Base-by-base conservation (phyloP, 92 coral and sea anemone species). In the Paragorgia papillata region DNA sequence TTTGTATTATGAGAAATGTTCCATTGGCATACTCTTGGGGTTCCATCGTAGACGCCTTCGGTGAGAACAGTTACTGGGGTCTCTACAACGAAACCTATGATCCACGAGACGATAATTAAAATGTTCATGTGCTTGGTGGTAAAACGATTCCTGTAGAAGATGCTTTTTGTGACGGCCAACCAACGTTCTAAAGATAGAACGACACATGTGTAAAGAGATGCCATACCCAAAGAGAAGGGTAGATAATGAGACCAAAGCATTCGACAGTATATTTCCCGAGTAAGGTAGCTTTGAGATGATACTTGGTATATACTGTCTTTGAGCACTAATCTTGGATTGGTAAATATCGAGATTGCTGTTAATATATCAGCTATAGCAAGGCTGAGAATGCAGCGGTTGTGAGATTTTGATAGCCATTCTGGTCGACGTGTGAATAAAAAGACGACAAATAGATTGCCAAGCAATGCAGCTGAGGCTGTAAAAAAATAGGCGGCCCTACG, bases 121-220 rank as follows among this genome's bases (percentile, higher is more conserved):
- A 20, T 18, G 24, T 65, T 40, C 73, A 65, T 65, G 29, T 65
- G 73, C 19, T 43, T 25, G 19, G 18, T 65, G 12, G 40, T 67
- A 27, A 67, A 67, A 1, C 57, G 2, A 18, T 9, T 67, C 39
- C 43, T 67, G 75, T 41, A 67, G 20, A 41, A 48, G 10, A 67
- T 9, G 30, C 57, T 21, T 43, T 28, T 48, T 40, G 54, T 41
- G 29, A 67, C 73, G 35, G 54, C 51, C 44, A 65, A 65, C 73
- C 73, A 65, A 26, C 73, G 73, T 30, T 65, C 73, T 1, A 67
- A 43, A 7, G 58, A 22, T 21, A 67, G 35, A 8, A 46, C 75
- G 3, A 67, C 56, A 19, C 55, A 67, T 3, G 58, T 65, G 35
- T 65, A 65, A 1, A 67, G 57, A 27, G 75, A 67, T 25, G 75